These are phyloP conservation scores for Synodontis membranacea DNA, from an alignment of 2,113 vertebrate genomes.

Conservation along the genomic window DNA sequence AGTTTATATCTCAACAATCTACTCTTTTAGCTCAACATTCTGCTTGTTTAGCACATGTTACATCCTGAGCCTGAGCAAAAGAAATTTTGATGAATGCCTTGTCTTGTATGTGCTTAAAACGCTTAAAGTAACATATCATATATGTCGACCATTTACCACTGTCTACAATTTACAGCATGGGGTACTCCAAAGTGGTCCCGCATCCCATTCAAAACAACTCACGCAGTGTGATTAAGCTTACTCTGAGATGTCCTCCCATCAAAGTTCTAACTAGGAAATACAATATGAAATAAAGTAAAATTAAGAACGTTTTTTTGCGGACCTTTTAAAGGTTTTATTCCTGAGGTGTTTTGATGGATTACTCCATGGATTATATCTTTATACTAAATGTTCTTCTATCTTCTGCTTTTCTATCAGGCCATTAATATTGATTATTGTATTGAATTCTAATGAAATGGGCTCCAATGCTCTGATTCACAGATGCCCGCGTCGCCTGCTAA, in stretches of 20 bases:
- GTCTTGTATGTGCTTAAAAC: no score
- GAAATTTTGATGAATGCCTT: no score
- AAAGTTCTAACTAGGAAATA: background rate
- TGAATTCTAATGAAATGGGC: background rate
- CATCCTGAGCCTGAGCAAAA: no score
- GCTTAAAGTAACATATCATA: no score
- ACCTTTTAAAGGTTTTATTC: background rate
- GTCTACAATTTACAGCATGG: background rate
- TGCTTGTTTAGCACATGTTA: no score
- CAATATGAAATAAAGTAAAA: background rate
- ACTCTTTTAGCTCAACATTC: no score
- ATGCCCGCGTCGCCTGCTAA: conserved; percentile 98
- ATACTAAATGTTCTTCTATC: background rate
- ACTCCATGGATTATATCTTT: background rate
- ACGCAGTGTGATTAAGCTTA: background rate
- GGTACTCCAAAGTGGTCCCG: background rate
- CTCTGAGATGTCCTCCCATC: background rate
- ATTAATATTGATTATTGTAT: background rate
- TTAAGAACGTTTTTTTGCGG: background rate
- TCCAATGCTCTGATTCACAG: conserved; percentile 64
- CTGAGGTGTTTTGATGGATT: background rate
- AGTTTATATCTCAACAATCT: no score
- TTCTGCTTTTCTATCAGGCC: background rate
- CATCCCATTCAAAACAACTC: background rate
- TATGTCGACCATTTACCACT: no score